Evolutionary conservation across 2,888 invertebrate genomes (phyloP).

Genomic region (Amphipoea oculea): DNA sequence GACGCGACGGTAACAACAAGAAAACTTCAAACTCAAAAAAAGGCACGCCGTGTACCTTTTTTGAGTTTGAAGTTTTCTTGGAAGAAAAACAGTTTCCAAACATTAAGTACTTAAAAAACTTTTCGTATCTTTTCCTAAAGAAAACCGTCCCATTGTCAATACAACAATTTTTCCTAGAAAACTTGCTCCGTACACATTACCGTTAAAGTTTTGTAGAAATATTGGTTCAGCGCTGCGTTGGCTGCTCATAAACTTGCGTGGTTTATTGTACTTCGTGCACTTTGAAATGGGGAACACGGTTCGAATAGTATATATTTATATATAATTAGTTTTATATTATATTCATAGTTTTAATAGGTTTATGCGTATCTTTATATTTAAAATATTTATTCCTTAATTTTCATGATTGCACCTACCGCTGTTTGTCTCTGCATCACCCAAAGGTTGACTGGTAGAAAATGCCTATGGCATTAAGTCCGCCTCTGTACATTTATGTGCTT

Average conservation of each 20-base stretch:
- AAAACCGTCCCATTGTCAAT: constrained; percentile 34
- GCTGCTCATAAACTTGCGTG: constrained; percentile 53
- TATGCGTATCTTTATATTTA: too few species aligned
- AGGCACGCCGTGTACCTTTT: background rate
- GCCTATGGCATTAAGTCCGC: too few species aligned
- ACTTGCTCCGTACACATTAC: constrained; percentile 42
- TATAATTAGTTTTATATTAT: too few species aligned
- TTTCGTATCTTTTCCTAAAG: background rate
- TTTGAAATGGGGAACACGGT: constrained; percentile 33
- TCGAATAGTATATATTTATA: too few species aligned
- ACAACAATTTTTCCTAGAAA: constrained; percentile 44
- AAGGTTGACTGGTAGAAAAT: too few species aligned
- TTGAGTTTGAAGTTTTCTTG: background rate
- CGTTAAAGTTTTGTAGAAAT: constrained; percentile 58
- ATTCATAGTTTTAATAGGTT: too few species aligned
- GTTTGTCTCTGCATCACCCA: too few species aligned
- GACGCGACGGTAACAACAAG: background rate
- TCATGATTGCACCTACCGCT: too few species aligned
- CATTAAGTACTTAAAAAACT: constrained; percentile 16
- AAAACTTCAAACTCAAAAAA: background rate
- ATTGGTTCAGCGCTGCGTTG: constrained; percentile 46
- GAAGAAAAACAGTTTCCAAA: constrained; percentile 14
- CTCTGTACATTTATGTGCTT: too few species aligned
- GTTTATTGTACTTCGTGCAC: constrained; percentile 51
- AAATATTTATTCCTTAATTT: too few species aligned